Percentiles rank a stretch among this genome's conserved stretches.
These are phyloP conservation scores for Synergus itoensis DNA, from an alignment of 2,888 invertebrate genomes.

Conservation along the genomic window DNA sequence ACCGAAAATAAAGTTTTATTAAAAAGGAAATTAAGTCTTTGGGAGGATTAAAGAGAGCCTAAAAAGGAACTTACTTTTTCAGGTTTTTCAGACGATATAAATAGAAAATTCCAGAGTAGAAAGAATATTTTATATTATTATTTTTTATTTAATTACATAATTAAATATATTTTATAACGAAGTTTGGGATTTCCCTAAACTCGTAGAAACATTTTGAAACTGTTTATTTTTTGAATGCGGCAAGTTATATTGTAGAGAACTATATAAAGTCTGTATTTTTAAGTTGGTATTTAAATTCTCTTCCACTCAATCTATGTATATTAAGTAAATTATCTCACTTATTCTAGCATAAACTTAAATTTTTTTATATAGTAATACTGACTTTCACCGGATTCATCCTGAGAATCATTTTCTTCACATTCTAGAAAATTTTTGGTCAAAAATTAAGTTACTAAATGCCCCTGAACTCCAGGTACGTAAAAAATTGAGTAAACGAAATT, in stretches of 20 bases:
- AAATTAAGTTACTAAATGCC: neutral
- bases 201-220: neutral
- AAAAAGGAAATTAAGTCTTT: neutral
- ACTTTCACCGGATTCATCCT: neutral
- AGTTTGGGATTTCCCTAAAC: neutral
- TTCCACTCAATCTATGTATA: neutral
- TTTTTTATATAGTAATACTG: neutral
- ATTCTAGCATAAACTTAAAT: neutral
- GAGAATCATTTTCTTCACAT: neutral
- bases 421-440: neutral
- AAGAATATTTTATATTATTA: neutral
- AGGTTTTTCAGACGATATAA: neutral
- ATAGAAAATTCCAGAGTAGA: neutral
- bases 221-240: neutral
- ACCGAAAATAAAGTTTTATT: conserved; percentile 36
- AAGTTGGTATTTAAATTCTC: neutral
- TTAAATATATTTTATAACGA: neutral
- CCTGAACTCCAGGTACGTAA: neutral
- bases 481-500: neutral
- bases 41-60: too few species aligned
- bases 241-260: neutral
- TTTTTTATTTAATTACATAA: neutral
- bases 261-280: neutral
- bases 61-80: too few species aligned
- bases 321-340: neutral